Evolutionary conservation across 2,113 vertebrate genomes (phyloP), one percentile per base, ranked within the genome.

Genomic region (Lipotes vexillifer): DNA sequence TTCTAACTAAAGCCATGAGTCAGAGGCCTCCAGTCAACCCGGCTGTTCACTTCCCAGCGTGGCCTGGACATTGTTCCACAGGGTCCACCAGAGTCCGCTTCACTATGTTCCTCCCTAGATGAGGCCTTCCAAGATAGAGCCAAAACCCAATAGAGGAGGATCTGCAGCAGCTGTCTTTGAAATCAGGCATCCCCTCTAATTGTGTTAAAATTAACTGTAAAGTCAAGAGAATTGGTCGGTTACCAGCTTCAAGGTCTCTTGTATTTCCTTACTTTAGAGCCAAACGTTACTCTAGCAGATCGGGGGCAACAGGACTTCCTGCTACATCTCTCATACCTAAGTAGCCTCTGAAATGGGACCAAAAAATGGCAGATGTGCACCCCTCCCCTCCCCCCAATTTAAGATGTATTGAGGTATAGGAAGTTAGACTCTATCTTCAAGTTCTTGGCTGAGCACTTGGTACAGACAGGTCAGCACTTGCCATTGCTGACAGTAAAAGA

Each of bases 21-120:
- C 65, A 17, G 15, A 52, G 17, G 36, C 52, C 23, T 49, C 29
- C n/a, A 27, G 69, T 41, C 66, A 12, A 1, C 29, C 52, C 1
- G 10, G 49, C 68, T 29, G 7, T 8, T 41, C 36, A 17, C 25
- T 8, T 65, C 72, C 44, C 31, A 14, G 33, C 27, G 12, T 25
- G 33, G 46, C 71, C 66, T 20, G 66, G 61, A 5, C 80, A 2
- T 18, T 12, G 46, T 25, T 11, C 11, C n/a, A 2, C 18, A 2
- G 27, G 9, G 8, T 4, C 1, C 0, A 0, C 18, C 2, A 2
- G 27, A n/a, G 20, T 5, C 59, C 59, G 1, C 27, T 38, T 38
- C 69, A n/a, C 33, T 10, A 0, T 6, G 13, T 31, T 25, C 21
- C n/a, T 25, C 44, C 38, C 3, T 38, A 6, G 59, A 6, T 20